Percentiles rank a stretch among this genome's conserved stretches.
phyloP scores from a whole-genome alignment of 1,140 invertebrate species.

The Olivierus martensii region DNA sequence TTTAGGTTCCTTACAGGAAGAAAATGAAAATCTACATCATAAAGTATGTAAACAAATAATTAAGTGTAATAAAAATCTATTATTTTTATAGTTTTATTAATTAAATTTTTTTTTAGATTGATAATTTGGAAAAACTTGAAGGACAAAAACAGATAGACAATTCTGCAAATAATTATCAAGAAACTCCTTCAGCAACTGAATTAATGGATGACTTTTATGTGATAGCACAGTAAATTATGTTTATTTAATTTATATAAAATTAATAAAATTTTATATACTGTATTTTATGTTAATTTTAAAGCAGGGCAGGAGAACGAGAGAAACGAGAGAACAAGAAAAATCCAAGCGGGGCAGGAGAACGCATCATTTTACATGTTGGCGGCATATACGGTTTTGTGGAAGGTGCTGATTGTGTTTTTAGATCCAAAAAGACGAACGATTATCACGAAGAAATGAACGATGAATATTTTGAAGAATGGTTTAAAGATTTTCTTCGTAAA shows the following conservation, averaged over 20 bases:
- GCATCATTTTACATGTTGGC: too few species aligned
- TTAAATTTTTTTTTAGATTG: background rate
- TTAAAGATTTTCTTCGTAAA: too few species aligned
- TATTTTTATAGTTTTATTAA: background rate
- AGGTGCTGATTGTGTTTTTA: too few species aligned
- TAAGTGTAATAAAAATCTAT: too few species aligned
- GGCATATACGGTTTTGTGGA: too few species aligned
- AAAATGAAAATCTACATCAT: constrained; percentile 54
- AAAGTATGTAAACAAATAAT: constrained; percentile 30
- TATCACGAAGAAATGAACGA: too few species aligned
- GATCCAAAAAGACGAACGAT: too few species aligned
- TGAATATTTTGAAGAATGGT: too few species aligned
- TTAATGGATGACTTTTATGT: constrained; percentile 86
- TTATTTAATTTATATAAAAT: background rate
- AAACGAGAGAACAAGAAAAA: too few species aligned
- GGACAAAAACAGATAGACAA: constrained; percentile 28
- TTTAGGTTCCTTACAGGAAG: constrained; percentile 65
- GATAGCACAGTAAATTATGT: constrained; percentile 57
- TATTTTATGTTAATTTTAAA: background rate
- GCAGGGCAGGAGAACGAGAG: too few species aligned
- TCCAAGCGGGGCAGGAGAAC: too few species aligned
- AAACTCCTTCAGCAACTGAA: constrained; percentile 47
- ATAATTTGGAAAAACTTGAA: background rate
- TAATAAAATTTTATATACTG: too few species aligned
- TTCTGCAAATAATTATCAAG: constrained; percentile 36